Base-by-base conservation (phyloP, 2,888 invertebrate genomes). In the Mechanitis mazaeus region DNA sequence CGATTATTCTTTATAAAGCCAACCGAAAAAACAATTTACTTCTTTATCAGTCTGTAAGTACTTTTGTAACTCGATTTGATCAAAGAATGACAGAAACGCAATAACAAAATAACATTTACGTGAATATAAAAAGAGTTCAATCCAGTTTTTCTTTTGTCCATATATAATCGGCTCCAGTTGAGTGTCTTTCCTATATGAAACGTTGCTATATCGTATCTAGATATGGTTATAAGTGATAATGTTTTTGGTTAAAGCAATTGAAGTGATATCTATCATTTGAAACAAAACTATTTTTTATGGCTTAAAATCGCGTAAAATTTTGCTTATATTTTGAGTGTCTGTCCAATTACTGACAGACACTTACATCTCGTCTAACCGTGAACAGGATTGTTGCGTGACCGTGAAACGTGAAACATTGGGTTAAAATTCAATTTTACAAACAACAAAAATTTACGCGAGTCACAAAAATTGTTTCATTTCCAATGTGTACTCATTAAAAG, bases 111-210 rank as follows among this genome's bases (percentile, higher is more conserved):
- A 71, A 70, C 73, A 73, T 78, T 77, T 76, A 72, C 72, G 72
- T 73, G 65, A 68, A 72, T 70, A 71, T 75, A 75, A 77, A 72
- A 75, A 73, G 74, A 74, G 60, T 66, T 65, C 65, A 77, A 79
- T 77, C 76, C 75, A 74, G 72, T 75, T 76, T 50, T 75, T 73
- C 75, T 73, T 80, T 80, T 77, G 80, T 79, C 76, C 75, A 75
- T 75, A 76, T 71, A 75, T 72, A 76, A 73, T 74, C 75, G 75
- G 68, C 75, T 75, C 69, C 66, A 65, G 65, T 66, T 65, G 66
- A 71, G 70, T 71, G 71, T 68, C 72, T 68, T 69, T 67, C 68
- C 69, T 72, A 64, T 72, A 72, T 60, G 38, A 75, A 75, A 76
- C 71, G 69, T 66, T 64, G 74, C 65, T 55, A 33, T 54, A 45